Evolutionary conservation across 2,113 vertebrate genomes (phyloP).

Genomic region (Candoia aspera): DNA sequence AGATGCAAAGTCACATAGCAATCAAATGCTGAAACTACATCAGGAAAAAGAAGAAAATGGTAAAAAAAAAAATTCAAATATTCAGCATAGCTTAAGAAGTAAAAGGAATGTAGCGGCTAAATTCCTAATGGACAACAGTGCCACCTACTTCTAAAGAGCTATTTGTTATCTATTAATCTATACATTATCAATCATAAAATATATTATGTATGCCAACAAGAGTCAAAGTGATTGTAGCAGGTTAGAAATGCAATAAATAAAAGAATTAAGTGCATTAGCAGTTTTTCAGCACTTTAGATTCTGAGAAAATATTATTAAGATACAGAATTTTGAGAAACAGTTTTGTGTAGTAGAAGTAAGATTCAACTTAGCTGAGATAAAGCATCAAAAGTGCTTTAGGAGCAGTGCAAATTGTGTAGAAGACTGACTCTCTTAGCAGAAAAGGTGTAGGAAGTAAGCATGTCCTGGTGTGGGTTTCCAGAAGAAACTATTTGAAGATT

Average conservation of each 20-base stretch:
- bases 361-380: not conserved
- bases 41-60: constrained; percentile 28
- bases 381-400: not conserved
- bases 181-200: not conserved
- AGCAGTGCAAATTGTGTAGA: not conserved
- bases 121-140: not conserved
- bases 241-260: not conserved
- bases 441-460: not conserved
- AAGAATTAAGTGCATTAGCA: not conserved
- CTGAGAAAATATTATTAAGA: not conserved
- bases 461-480: not conserved
- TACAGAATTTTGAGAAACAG: not conserved
- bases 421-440: not conserved
- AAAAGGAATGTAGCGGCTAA: not conserved
- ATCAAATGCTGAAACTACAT: constrained; percentile 76
- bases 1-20: constrained; percentile 83
- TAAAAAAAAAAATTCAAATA: not conserved
- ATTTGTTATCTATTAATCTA: not conserved
- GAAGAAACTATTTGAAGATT: not conserved
- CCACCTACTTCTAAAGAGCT: not conserved
- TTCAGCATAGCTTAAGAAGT: not conserved
- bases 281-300: not conserved
- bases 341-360: not conserved
- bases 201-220: not conserved
- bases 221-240: not conserved